These are phyloP conservation scores for Hymenopus coronatus DNA, from an alignment of 2,888 invertebrate species.

Conservation along the genomic window DNA sequence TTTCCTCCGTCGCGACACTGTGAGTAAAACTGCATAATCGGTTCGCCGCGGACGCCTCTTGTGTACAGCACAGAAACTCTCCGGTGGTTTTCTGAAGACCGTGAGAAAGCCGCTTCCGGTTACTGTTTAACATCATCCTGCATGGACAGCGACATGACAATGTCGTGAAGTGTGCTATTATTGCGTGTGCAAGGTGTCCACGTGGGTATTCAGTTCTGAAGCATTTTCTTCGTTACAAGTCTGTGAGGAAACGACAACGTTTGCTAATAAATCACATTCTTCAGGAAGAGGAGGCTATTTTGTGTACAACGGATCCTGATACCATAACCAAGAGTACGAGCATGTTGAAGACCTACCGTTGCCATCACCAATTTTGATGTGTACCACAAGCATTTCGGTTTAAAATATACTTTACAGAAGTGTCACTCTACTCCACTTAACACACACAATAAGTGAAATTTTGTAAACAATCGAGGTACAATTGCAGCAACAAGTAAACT, in stretches of 20 bases:
- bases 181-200: neutral
- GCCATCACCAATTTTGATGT: no score
- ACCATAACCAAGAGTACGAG: no score
- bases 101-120: no score
- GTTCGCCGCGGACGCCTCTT: neutral
- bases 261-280: neutral
- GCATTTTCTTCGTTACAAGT: neutral
- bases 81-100: neutral
- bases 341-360: no score
- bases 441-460: no score
- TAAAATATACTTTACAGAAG: no score
- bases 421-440: no score
- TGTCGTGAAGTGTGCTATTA: neutral
- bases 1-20: neutral
- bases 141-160: neutral
- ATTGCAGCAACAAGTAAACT: no score
- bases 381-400: no score
- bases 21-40: neutral
- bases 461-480: no score
- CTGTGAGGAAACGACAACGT: neutral
- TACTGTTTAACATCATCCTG: neutral
- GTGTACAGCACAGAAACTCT: neutral
- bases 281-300: neutral
- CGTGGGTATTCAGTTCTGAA: neutral
- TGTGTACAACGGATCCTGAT: no score